Base-by-base conservation (phyloP, 2,888 invertebrate genomes). In the Ophion obscuratus region DNA sequence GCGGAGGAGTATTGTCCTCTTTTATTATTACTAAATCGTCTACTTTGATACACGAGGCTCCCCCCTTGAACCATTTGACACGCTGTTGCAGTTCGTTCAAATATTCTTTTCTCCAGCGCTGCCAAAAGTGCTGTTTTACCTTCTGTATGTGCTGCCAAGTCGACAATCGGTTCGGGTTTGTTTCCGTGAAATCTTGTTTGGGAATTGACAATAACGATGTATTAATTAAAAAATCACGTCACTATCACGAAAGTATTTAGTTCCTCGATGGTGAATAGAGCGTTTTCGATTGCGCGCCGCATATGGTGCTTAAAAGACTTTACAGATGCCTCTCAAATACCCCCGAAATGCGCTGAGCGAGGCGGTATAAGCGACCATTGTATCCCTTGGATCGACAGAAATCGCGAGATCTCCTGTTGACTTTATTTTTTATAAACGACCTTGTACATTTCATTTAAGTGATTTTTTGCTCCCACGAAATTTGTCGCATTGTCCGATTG, bases 61-160 rank as follows among this genome's bases (percentile, higher is more conserved):
- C 9, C 7, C 40, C 44, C 10, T 79, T 68, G 27, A 76, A 76
- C 88, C 87, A 88, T 81, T 87, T 88, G 57, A 59, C 31, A 5
- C 87, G 79, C 44, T 71, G 66, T 59, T 88, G 89, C 9, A 89
- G 70, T 20, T 87, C 83, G n/a, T 81, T 67, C 6, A 89, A 44
- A 76, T 87, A 89, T 75, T 87, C 86, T n/a, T 75, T 73, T 17
- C 61, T 68, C 83, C 83, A 88, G 20, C 71, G 77, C 64, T 61
- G 81, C 85, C 87, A 88, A 79, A 87, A 88, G 24, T 82, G 70
- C 57, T 89, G 85, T 20, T 74, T 66, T 14, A 83, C 47, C 11
- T 44, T 24, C 68, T 88, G 85, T 6, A 76, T 75, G 40, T 66
- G 57, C 31, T 77, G 53, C 53, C 67, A 67, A 2, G n/a, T 40